These are phyloP conservation scores for Leptarthrus brevirostris DNA, from an alignment of 2,888 invertebrate species.

Conservation along the genomic window DNA sequence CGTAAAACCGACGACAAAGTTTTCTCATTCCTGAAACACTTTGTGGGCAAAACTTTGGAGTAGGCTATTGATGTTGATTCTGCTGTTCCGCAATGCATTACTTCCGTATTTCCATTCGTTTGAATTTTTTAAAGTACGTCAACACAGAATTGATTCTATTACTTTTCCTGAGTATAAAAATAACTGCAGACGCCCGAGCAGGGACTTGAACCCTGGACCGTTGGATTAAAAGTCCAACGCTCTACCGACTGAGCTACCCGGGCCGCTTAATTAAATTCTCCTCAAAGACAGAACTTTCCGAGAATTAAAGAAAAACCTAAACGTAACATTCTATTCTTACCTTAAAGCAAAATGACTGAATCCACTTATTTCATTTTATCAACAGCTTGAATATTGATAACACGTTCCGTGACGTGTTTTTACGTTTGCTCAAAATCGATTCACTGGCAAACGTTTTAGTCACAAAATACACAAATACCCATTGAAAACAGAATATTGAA, in stretches of 20 bases:
- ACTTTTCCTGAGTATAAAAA: too few species aligned
- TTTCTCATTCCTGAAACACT: too few species aligned
- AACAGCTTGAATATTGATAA: neutral
- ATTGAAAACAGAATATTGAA: neutral
- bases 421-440: neutral
- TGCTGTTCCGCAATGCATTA: too few species aligned
- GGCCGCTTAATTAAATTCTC: slow-evolving; percentile 42
- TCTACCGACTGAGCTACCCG: slow-evolving; percentile 59
- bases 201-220: slow-evolving; percentile 61
- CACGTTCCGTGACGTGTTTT: neutral
- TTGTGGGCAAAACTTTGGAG: too few species aligned
- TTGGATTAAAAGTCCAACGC: slow-evolving; percentile 60
- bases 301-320: neutral
- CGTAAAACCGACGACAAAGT: too few species aligned
- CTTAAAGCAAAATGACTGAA: slow-evolving; percentile 16
- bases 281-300: neutral
- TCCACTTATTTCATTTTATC: neutral
- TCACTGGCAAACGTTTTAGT: neutral
- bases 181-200: slow-evolving; percentile 57
- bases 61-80: too few species aligned
- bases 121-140: too few species aligned
- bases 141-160: too few species aligned
- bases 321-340: neutral
- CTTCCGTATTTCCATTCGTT: too few species aligned
- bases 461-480: neutral